These are phyloP conservation scores for Athetis lepigone DNA, from an alignment of 2,888 invertebrate genomes.

Conservation along the genomic window DNA sequence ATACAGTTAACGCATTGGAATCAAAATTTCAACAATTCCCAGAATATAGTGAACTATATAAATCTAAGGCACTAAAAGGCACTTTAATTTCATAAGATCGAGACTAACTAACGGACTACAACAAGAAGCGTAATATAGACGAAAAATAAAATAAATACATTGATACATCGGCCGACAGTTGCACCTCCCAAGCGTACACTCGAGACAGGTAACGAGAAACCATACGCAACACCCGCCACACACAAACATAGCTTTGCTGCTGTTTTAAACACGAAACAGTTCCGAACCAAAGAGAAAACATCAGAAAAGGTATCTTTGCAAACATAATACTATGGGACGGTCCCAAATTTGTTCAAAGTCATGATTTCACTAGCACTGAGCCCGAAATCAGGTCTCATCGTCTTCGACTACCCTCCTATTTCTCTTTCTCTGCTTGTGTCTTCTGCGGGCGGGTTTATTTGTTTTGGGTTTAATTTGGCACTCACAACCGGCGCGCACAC, in stretches of 20 bases:
- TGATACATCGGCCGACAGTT: constrained; percentile 69
- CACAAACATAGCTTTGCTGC: constrained; percentile 59
- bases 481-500: constrained; percentile 95
- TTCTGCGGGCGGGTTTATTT: constrained; percentile 82
- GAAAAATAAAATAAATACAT: constrained; percentile 79
- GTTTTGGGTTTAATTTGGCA: constrained; percentile 93
- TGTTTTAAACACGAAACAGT: constrained; percentile 51
- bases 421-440: constrained; percentile 81
- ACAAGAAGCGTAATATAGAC: constrained; percentile 82
- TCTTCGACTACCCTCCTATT: constrained; percentile 79
- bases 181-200: constrained; percentile 58
- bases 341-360: constrained; percentile 82
- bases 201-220: constrained; percentile 60
- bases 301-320: constrained; percentile 64
- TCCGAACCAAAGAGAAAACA: constrained; percentile 54
- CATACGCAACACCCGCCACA: constrained; percentile 53
- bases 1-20: constrained; percentile 61
- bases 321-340: constrained; percentile 74
- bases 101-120: constrained; percentile 79
- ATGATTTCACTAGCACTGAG: constrained; percentile 74
- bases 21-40: constrained; percentile 60
- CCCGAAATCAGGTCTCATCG: constrained; percentile 82
- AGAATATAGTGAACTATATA: constrained; percentile 58
- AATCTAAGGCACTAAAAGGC: constrained; percentile 80
- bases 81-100: constrained; percentile 72